phyloP scores from a whole-genome alignment of 2,797 vertebrate species.

The Astyanax mexicanus region DNA sequence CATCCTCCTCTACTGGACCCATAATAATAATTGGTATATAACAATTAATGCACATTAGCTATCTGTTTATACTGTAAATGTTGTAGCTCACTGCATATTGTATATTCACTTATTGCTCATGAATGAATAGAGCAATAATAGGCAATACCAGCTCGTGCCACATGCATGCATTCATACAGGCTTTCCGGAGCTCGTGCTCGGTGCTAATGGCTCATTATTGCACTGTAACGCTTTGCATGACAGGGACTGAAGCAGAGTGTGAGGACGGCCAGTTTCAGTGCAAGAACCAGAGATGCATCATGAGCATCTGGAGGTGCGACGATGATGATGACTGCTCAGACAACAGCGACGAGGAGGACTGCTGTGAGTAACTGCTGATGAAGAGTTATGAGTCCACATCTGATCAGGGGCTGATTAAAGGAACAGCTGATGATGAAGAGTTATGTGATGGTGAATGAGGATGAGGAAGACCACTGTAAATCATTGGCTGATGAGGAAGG shows the following conservation, averaged over 20 bases:
- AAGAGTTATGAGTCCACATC: not conserved
- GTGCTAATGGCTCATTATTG: too few species aligned
- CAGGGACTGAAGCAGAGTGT: constrained; percentile 82
- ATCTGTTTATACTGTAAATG: too few species aligned
- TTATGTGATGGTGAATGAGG: not conserved
- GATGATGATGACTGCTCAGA: constrained; percentile 97
- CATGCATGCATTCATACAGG: too few species aligned
- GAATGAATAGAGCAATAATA: too few species aligned
- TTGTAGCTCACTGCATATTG: too few species aligned
- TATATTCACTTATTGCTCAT: too few species aligned
- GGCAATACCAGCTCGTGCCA: too few species aligned
- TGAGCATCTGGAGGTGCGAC: constrained; percentile 94
- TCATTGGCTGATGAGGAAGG: too few species aligned
- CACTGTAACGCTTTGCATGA: not conserved
- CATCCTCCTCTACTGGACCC: not conserved
- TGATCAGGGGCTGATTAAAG: not conserved
- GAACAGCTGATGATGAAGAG: not conserved
- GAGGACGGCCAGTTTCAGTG: constrained; percentile 95
- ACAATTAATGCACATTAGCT: not conserved
- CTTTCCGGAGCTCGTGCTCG: too few species aligned
- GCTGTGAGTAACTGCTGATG: constrained; percentile 77
- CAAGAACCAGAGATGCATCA: constrained; percentile 93
- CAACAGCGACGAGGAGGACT: constrained; percentile 96
- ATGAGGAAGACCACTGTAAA: not conserved
- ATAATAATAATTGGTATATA: not conserved